These are phyloP conservation scores for Monopterus albus DNA, from an alignment of 2,113 vertebrate species.

Conservation along the genomic window DNA sequence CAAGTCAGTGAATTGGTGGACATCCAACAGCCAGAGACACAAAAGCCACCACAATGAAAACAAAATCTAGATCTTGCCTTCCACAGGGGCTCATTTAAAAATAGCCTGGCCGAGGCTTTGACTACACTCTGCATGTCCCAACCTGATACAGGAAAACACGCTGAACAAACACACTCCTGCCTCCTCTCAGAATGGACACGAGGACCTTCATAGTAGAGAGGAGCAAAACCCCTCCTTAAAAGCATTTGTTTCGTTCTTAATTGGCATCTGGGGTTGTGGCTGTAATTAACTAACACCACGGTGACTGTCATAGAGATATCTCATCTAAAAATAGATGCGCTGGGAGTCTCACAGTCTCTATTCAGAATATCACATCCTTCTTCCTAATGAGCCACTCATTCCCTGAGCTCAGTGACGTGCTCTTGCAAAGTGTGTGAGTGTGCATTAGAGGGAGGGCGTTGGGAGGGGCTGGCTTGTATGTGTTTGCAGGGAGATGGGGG, in stretches of 20 bases:
- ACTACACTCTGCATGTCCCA: constrained; percentile 72
- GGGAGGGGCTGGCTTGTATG: constrained; percentile 59
- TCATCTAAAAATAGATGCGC: constrained; percentile 83
- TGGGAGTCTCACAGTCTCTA: constrained; percentile 86
- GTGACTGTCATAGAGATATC: constrained; percentile 84
- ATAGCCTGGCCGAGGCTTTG: constrained; percentile 77
- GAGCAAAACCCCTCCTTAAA: constrained; percentile 79
- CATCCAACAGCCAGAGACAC: constrained; percentile 67
- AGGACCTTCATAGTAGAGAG: constrained; percentile 65
- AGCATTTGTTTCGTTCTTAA: constrained; percentile 86
- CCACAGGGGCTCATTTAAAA: constrained; percentile 79
- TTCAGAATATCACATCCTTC: constrained; percentile 87
- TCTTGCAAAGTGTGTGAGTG: constrained; percentile 69
- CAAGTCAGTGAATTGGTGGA: constrained; percentile 69
- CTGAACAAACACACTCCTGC: constrained; percentile 55
- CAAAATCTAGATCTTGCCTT: constrained; percentile 76
- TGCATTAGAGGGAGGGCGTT: constrained; percentile 62
- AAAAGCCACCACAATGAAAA: constrained; percentile 64
- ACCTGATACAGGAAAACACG: constrained; percentile 72
- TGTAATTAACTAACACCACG: constrained; percentile 82
- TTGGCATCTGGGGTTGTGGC: constrained; percentile 84
- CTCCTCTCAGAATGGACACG: constrained; percentile 61
- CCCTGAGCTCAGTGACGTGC: constrained; percentile 81
- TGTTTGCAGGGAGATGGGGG: constrained; percentile 67
- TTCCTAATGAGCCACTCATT: constrained; percentile 84